These are phyloP conservation scores for Glandiceps talaboti DNA, from an alignment of 53 echinoderm and acorn worm species.

Conservation along the genomic window DNA sequence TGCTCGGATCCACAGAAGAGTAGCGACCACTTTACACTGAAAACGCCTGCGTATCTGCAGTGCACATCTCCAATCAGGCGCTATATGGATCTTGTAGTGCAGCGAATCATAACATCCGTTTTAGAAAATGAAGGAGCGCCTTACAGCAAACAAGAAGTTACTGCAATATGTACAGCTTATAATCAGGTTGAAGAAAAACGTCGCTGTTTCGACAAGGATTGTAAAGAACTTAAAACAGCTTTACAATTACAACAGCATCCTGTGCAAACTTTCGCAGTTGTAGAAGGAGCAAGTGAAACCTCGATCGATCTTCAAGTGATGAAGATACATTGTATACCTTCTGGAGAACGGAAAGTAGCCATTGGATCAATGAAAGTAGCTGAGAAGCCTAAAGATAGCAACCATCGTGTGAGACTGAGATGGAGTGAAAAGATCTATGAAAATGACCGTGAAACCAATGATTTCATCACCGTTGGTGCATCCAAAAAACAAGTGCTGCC, in stretches of 20 bases:
- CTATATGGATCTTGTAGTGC: conserved; percentile 70
- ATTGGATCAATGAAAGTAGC: conserved; percentile 43
- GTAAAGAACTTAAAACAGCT: conserved; percentile 36
- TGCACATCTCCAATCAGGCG: conserved; percentile 76
- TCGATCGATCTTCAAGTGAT: conserved; percentile 36
- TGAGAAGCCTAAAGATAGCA: conserved; percentile 31
- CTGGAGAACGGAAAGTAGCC: background rate
- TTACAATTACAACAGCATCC: conserved; percentile 56
- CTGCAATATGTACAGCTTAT: conserved; percentile 61
- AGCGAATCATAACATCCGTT: conserved; percentile 44
- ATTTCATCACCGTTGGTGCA: background rate
- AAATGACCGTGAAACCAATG: background rate
- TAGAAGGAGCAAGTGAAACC: conserved; percentile 35
- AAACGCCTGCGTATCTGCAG: conserved; percentile 27
- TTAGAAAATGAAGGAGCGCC: conserved; percentile 32
- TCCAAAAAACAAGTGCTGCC: background rate
- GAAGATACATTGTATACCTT: conserved; percentile 25
- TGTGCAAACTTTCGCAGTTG: conserved; percentile 30
- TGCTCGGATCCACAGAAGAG: conserved; percentile 23
- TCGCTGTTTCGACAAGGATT: conserved; percentile 39
- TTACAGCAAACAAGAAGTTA: conserved; percentile 45
- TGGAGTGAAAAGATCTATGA: conserved; percentile 61
- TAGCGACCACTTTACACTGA: conserved; percentile 36
- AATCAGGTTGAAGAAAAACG: conserved; percentile 39
- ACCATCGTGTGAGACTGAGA: conserved; percentile 13